Conservation (phyloP, 1,140 invertebrate genomes). For the Ectropis grisescens region DNA sequence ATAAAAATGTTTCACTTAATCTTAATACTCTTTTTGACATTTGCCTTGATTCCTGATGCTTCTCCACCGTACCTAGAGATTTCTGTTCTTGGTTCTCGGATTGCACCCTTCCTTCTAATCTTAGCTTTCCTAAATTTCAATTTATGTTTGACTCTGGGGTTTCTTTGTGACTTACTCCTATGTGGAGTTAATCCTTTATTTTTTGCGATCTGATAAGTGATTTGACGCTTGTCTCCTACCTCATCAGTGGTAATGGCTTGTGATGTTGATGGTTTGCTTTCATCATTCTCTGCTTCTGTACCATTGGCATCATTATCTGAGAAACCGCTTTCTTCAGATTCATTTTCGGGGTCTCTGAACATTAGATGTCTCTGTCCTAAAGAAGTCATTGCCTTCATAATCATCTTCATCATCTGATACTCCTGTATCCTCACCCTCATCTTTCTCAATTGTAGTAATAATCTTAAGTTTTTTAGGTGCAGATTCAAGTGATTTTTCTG, state of each 20-base stretch:
- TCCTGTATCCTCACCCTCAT: slow-evolving; percentile 50
- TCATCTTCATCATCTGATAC: slow-evolving; percentile 52
- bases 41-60: slow-evolving; percentile 90
- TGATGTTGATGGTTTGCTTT: slow-evolving; percentile 39
- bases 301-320: slow-evolving; percentile 42
- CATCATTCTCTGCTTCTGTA: slow-evolving; percentile 37
- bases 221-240: slow-evolving; percentile 78
- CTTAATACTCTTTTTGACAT: slow-evolving; percentile 88
- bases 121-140: slow-evolving; percentile 92
- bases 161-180: slow-evolving; percentile 90
- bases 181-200: slow-evolving; percentile 94
- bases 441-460: slow-evolving; percentile 49
- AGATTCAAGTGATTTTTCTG: slow-evolving; percentile 27
- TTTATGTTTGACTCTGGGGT: slow-evolving; percentile 94
- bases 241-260: slow-evolving; percentile 30
- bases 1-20: slow-evolving; percentile 73
- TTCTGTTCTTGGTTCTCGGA: slow-evolving; percentile 85
- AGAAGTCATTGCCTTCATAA: slow-evolving; percentile 48
- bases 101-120: slow-evolving; percentile 90
- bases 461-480: slow-evolving; percentile 59
- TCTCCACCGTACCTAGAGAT: slow-evolving; percentile 87
- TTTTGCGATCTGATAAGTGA: slow-evolving; percentile 94
- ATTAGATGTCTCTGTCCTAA: slow-evolving; percentile 40
- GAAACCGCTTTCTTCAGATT: slow-evolving; percentile 58
- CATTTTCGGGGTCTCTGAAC: slow-evolving; percentile 28